Evolutionary conservation across 2,113 vertebrate genomes (phyloP).

Genomic region (Tylochromis polylepis): DNA sequence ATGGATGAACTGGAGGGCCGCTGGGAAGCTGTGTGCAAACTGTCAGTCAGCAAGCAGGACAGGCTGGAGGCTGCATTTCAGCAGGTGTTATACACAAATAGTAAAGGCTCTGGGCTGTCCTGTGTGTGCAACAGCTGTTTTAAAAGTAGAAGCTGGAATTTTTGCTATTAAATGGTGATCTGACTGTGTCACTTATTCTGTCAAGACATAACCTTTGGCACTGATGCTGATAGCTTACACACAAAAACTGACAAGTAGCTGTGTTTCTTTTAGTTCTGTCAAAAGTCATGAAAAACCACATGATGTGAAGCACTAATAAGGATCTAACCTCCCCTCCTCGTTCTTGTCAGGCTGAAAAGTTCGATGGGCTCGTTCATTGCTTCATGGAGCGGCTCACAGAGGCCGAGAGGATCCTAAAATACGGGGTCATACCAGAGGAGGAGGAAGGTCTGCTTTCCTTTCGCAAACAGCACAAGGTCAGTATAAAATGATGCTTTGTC

Average conservation of each 20-base stretch:
- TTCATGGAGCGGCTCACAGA: slow-evolving; percentile 79
- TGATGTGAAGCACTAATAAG: background rate
- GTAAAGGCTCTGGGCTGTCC: background rate
- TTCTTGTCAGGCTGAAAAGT: slow-evolving; percentile 77
- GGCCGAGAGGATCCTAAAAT: slow-evolving; percentile 77
- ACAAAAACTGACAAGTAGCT: background rate
- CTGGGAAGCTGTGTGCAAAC: slow-evolving; percentile 82
- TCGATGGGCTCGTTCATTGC: slow-evolving; percentile 75
- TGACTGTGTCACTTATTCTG: background rate
- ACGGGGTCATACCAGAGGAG: slow-evolving; percentile 74
- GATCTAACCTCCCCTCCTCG: background rate
- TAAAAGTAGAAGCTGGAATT: background rate
- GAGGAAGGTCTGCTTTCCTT: slow-evolving; percentile 69
- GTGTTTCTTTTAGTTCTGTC: background rate
- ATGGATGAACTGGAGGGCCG: slow-evolving; percentile 81
- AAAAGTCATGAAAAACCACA: background rate
- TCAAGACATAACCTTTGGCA: background rate
- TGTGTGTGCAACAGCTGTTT: background rate
- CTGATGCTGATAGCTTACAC: background rate
- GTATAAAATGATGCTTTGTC: background rate
- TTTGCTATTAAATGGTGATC: background rate
- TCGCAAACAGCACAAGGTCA: slow-evolving; percentile 76
- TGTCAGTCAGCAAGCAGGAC: slow-evolving; percentile 81
- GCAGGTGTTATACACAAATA: slow-evolving; percentile 67
- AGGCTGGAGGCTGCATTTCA: slow-evolving; percentile 77